Percentiles rank a stretch among this genome's conserved stretches.
Conservation (phyloP, 2,888 invertebrate species). For the Timema podura region DNA sequence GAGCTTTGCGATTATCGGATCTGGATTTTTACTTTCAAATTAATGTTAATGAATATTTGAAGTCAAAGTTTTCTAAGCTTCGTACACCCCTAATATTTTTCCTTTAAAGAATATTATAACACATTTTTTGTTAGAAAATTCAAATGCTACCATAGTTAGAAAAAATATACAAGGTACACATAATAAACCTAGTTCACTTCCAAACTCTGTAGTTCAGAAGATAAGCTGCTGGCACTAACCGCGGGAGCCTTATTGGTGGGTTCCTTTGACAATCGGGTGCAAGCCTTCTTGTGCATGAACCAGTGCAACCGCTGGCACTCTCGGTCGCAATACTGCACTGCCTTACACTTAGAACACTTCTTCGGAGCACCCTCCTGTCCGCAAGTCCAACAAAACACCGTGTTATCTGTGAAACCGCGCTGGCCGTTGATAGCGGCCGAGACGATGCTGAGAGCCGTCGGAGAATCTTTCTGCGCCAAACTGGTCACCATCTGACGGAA, state of each 20-base stretch:
- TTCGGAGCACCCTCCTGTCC: slow-evolving; percentile 85
- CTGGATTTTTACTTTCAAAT: too few relatives aligned
- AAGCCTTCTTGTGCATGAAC: slow-evolving; percentile 86
- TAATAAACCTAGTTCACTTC: too few relatives aligned
- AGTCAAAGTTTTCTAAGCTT: too few relatives aligned
- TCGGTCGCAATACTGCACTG: slow-evolving; percentile 88
- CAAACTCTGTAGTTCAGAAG: slow-evolving; percentile 11
- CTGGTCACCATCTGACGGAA: slow-evolving; percentile 81
- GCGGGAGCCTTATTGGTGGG: slow-evolving; percentile 24
- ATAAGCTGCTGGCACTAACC: not conserved
- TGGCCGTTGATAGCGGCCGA: slow-evolving; percentile 84
- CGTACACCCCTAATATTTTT: too few relatives aligned
- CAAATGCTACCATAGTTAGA: too few relatives aligned
- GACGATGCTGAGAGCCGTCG: slow-evolving; percentile 66
- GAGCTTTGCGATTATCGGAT: too few relatives aligned
- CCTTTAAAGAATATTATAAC: too few relatives aligned
- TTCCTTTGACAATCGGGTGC: slow-evolving; percentile 56
- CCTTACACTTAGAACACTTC: slow-evolving; percentile 92
- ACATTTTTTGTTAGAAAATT: too few relatives aligned
- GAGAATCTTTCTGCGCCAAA: slow-evolving; percentile 69
- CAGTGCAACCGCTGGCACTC: slow-evolving; percentile 93
- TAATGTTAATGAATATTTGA: too few relatives aligned
- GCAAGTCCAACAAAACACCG: slow-evolving; percentile 75
- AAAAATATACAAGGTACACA: too few relatives aligned
- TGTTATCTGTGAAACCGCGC: slow-evolving; percentile 64